A percentile compares a stretch with the other conserved stretches of the same genome.
Evolutionary conservation across 2,888 invertebrate genomes (phyloP).

Genomic region (Melinopterus prodromus): DNA sequence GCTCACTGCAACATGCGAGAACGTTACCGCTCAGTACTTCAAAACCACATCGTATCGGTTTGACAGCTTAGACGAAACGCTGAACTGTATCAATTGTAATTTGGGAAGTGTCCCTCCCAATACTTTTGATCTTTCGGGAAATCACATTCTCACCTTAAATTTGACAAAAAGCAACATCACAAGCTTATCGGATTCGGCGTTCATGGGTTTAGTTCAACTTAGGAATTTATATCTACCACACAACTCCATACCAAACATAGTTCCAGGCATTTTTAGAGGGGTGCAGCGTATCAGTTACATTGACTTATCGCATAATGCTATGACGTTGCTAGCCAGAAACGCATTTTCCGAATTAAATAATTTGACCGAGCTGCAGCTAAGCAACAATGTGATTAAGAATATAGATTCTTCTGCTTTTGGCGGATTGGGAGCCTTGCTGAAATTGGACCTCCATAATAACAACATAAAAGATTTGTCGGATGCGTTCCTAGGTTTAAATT

Average conservation of each 20-base stretch:
- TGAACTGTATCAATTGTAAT: slow-evolving; percentile 54
- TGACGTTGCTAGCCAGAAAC: slow-evolving; percentile 50
- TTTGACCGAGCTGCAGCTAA: slow-evolving; percentile 50
- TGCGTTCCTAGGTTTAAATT: slow-evolving; percentile 42
- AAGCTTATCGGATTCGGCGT: slow-evolving; percentile 51
- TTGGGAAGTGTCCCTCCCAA: slow-evolving; percentile 51
- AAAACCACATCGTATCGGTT: slow-evolving; percentile 56
- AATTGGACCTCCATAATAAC: slow-evolving; percentile 53
- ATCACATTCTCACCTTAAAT: slow-evolving; percentile 54
- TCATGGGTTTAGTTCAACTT: slow-evolving; percentile 57
- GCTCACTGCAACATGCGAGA: slow-evolving; percentile 56
- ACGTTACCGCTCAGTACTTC: slow-evolving; percentile 55
- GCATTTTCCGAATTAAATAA: slow-evolving; percentile 54
- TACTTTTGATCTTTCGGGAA: slow-evolving; percentile 58
- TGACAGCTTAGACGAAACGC: slow-evolving; percentile 57
- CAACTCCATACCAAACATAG: slow-evolving; percentile 53
- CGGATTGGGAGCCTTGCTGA: slow-evolving; percentile 49
- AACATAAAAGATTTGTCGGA: slow-evolving; percentile 45
- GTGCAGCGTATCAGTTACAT: slow-evolving; percentile 55
- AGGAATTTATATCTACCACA: slow-evolving; percentile 50
- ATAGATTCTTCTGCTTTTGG: slow-evolving; percentile 51
- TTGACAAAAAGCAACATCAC: slow-evolving; percentile 51
- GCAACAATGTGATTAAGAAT: slow-evolving; percentile 50
- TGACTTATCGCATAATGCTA: slow-evolving; percentile 52
- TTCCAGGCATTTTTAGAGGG: slow-evolving; percentile 55